phyloP scores from a whole-genome alignment of 2,797 vertebrate genomes.

The Columba guinea region DNA sequence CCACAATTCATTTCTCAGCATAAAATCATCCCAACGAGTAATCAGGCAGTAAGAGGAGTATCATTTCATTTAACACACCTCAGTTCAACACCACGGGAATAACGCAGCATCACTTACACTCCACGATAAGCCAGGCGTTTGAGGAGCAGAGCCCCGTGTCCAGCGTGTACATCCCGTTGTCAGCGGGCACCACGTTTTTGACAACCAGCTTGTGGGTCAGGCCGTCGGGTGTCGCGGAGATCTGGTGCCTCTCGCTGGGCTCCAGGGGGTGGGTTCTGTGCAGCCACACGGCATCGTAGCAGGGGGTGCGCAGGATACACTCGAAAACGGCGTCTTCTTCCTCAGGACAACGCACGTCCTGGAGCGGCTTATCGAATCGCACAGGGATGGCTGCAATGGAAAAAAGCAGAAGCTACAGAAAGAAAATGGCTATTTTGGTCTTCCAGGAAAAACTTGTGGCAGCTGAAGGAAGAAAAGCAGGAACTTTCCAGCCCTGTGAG shows the following conservation, averaged over 20 bases:
- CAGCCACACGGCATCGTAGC: conserved; percentile 80
- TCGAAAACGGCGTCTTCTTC: conserved; percentile 81
- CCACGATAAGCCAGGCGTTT: conserved; percentile 88
- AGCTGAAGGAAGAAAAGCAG: background rate
- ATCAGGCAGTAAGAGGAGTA: background rate
- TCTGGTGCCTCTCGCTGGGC: conserved; percentile 78
- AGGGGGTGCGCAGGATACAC: conserved; percentile 80
- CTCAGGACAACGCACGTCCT: conserved; percentile 81
- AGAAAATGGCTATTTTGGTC: background rate
- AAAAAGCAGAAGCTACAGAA: background rate
- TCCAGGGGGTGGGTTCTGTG: conserved; percentile 76
- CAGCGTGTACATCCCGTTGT: conserved; percentile 86
- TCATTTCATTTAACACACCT: background rate
- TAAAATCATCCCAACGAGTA: background rate
- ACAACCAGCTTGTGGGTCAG: conserved; percentile 85
- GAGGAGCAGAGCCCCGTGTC: conserved; percentile 83
- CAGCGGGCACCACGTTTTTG: conserved; percentile 77
- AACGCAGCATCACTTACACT: conserved; percentile 76
- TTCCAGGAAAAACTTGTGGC: background rate
- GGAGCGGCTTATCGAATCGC: conserved; percentile 80
- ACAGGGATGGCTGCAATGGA: conserved; percentile 70
- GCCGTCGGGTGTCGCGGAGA: conserved; percentile 83
- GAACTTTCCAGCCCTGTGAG: background rate
- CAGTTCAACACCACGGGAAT: background rate
- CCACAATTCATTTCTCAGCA: background rate